A percentile compares a stretch with the other conserved stretches of the same genome.
phyloP scores from a whole-genome alignment of 2,888 invertebrate genomes.

The Lobophora halterata region DNA sequence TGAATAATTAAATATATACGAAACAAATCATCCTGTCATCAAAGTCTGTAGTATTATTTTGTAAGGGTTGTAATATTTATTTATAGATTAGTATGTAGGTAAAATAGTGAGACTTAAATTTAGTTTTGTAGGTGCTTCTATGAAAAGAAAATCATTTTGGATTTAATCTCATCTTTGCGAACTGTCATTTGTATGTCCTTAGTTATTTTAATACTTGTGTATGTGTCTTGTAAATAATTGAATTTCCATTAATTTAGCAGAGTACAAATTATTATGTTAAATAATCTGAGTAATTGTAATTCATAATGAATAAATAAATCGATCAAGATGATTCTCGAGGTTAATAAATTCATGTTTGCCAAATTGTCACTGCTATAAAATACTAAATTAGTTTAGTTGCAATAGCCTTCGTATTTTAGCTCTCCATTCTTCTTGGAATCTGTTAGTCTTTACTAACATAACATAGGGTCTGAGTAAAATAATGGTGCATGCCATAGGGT shows the following conservation, averaged over 20 bases:
- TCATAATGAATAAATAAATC: conserved; percentile 38
- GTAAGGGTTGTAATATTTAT: conserved; percentile 61
- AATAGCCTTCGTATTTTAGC: conserved; percentile 9
- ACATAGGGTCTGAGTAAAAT: conserved; percentile 63
- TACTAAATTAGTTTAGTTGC: conserved; percentile 12
- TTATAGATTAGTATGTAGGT: conserved; percentile 44
- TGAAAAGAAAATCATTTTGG: conserved; percentile 42
- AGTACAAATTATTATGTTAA: conserved; percentile 75
- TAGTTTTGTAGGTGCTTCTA: conserved; percentile 58
- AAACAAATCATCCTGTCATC: conserved; percentile 44
- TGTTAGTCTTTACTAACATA: conserved; percentile 34
- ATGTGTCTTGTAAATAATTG: conserved; percentile 65
- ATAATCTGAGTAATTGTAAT: conserved; percentile 50
- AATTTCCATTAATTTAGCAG: conserved; percentile 72
- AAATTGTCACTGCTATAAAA: conserved; percentile 26
- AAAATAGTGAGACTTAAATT: conserved; percentile 64
- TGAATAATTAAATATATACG: no score
- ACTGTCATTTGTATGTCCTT: conserved; percentile 46
- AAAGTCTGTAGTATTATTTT: conserved; percentile 59
- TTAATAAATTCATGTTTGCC: conserved; percentile 31
- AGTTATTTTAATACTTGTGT: conserved; percentile 42
- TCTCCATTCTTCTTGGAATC: conserved; percentile 20
- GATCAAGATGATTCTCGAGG: conserved; percentile 19
- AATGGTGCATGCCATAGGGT: conserved; percentile 74
- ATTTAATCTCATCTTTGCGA: conserved; percentile 47